Base-by-base conservation (phyloP, 2,888 invertebrate species). In the Caenorhabditis angaria region DNA sequence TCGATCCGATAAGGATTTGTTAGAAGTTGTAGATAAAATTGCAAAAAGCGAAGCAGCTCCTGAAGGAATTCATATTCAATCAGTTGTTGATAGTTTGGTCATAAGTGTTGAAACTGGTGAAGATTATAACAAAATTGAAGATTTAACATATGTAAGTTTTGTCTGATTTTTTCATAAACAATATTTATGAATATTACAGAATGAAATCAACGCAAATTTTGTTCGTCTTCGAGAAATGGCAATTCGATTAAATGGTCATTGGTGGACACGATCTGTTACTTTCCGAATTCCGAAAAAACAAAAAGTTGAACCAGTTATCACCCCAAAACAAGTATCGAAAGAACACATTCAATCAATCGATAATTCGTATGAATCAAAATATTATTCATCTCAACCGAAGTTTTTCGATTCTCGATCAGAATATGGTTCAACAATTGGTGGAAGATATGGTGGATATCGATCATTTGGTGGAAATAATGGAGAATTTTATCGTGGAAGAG, bases 261-360 rank as follows among this genome's bases (percentile, higher is more conserved):
- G 69, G 72, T 72, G 67, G 48, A 67, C 67, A 47, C 67, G 72
- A 12, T 72, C 69, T 0, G 68, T 73, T 8, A 65, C 58, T 22
- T 73, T 73, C 60, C 57, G 41, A 41, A 73, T 73, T 29, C 73
- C 73, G 8, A 73, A 73, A 48, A n/a, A n/a, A n/a, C n/a, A n/a
- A n/a, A 73, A 73, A 29, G 50, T 65, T 8, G 61, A 60, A 55
- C 27, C 51, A 24, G 12, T 25, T 2, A 10, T 27, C 8, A n/a
- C 5, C 12, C 25, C 24, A 47, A 41, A 41, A 41, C n/a, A 22
- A 28, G 20, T 14, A 28, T 61, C 55, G 6, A 27, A 63, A 3
- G 20, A 28, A 1, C 32, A 55, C 48, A 48, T 61, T n/a, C 59
- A 56, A 28, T 5, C 25, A 18, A 1, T 14, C 4, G n/a, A n/a